These are phyloP conservation scores for Cremastobaeus sp. DNA, from an alignment of 2,888 invertebrate species.

Conservation along the genomic window DNA sequence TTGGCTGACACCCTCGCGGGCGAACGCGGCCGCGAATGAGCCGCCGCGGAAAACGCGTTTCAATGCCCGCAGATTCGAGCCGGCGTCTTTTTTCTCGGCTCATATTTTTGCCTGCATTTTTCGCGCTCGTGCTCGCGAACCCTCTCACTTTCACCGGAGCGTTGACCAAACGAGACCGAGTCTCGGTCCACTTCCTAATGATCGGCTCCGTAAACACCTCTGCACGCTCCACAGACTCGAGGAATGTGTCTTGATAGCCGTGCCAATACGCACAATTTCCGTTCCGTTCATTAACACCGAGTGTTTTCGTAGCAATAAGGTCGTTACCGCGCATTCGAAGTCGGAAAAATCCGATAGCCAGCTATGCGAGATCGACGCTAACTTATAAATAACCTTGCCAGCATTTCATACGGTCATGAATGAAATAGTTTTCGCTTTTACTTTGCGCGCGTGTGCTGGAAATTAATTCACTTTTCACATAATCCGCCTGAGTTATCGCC, in stretches of 20 bases:
- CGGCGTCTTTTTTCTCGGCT: conserved; percentile 11
- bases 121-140: conserved; percentile 58
- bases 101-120: conserved; percentile 60
- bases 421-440: no score
- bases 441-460: no score
- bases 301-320: conserved; percentile 41
- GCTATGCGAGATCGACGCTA: conserved; percentile 31
- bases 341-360: conserved; percentile 18
- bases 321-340: conserved; percentile 30
- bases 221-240: conserved; percentile 47
- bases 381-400: conserved; percentile 41
- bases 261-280: conserved; percentile 47
- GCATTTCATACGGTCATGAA: conserved; percentile 42
- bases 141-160: conserved; percentile 73
- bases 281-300: conserved; percentile 53
- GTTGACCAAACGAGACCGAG: conserved; percentile 62
- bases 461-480: no score
- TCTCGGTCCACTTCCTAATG: conserved; percentile 64
- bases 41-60: no score
- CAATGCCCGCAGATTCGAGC: conserved; percentile 19
- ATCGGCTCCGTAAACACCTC: conserved; percentile 59
- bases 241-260: conserved; percentile 52
- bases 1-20: conserved; percentile 22
- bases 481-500: no score
- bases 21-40: no score